Base-by-base conservation (phyloP, 2,113 vertebrate genomes). In the Syngnathoides biaculeatus region DNA sequence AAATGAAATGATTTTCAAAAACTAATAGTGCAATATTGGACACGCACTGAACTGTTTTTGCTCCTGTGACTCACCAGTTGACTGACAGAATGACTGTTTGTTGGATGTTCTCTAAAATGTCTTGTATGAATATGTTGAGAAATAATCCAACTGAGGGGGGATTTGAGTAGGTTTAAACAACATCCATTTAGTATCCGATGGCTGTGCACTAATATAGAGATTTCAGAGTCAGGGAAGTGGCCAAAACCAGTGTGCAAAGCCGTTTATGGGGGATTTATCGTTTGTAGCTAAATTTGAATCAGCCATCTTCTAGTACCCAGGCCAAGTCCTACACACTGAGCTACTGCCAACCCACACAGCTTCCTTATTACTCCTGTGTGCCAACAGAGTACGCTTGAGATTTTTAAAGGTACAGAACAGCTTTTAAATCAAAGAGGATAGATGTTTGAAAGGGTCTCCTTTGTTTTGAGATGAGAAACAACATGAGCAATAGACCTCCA, bases 401-500 rank as follows among this genome's bases (percentile, higher is more conserved):
- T 53, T 13, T 53, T 53, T 13, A 24, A 53, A 52, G 17, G n/a
- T 9, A 13, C n/a, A 53, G 9, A 19, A n/a, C 48, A 52, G 12
- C 42, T 8, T 43, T 43, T 43, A 52, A 52, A 9, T 22, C 50
- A 8, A 11, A 53, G 9, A 24, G 24, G 5, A n/a, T n/a, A 20
- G 9, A 8, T 2, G 20, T n/a, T 50, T 50, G 17, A 50, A 50
- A 50, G 20, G 48, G 8, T 53, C 22, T 24, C 22, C 11, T 53
- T 53, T 24, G 3, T 1, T 24, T n/a, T 12, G 50, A 53, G 8
- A 22, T 53, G n/a, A 53, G 20, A 20, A 19, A 50, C 48, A 50
- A 43, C 12, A 47, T 27, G 66, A 70, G 71, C 71, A 45, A 60
- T 47, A 66, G 63, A 48, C 72, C 40, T 30, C 19, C 64, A 73